Base-by-base conservation (phyloP, 2,888 invertebrate species). In the Phaedon cochleariae region DNA sequence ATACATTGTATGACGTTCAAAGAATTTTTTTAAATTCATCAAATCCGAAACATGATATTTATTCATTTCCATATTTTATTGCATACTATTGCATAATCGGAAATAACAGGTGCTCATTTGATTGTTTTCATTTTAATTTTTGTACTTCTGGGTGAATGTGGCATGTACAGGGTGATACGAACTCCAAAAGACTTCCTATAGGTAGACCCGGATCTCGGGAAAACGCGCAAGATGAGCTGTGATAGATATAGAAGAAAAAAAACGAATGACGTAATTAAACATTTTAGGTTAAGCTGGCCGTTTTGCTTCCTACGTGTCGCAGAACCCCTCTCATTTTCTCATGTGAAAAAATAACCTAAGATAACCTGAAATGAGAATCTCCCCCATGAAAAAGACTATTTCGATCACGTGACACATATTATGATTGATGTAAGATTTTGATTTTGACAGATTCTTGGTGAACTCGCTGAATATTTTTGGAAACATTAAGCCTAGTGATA, bases 231-330 rank as follows among this genome's bases (percentile, higher is more conserved):
- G 54, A 45, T 77, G 79, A 81, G 80, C 82, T 82, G 82, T 83
- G 83, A 82, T 82, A 83, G 80, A 78, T 76, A 67, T 73, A 34
- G 34, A 41, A 26, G 26, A 7, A 7, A 41, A 78, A 76, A 79
- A 81, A 82, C 82, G 82, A 83, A 83, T 82, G 82, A 82, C 82
- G 82, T 83, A 83, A 80, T 15, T 4, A 26, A 15, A 41, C n/a
- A 75, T 67, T 74, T 76, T 73, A 73, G 74, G 75, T 72, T 76
- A 76, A 75, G 73, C 66, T 71, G 72, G 74, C 70, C 53, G 58
- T 52, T 66, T 15, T 41, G 41, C 15, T n/a, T 41, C 10, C 31
- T 10, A 10, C 2, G 9, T 34, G 31, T 34, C 31, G 31, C 31
- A 10, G 31, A 10, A 34, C 31, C 31, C 31, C 31, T 34, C 9